Evolutionary conservation across 2,888 invertebrate genomes (phyloP), one percentile per base, ranked within the genome.

Genomic region (Cantharis rufa): DNA sequence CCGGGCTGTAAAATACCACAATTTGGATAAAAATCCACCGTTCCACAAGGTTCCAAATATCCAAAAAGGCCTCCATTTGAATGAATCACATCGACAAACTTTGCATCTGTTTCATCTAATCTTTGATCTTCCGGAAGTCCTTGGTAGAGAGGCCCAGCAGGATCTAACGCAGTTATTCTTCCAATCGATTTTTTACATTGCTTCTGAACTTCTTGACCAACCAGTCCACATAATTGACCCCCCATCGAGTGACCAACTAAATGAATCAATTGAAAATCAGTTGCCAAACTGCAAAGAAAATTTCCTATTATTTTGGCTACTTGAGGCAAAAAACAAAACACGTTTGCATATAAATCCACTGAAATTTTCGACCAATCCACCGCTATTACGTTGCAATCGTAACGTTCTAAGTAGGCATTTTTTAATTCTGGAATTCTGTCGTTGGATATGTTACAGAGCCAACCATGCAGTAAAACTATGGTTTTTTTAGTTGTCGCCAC

Each of bases 161-260:
- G 71, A 69, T 78, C 78, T n/a, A 78, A 69, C 4, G 74, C 78
- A 10, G 78, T 78, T 18, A 78, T 76, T 74, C 78, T 64, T 3
- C 61, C 76, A 11, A 76, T 15, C n/a, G 24, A 64, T 21, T 28
- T 27, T 0, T 24, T 16, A 16, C 77, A 77, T 16, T 64, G 24
- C 0, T 10, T 48, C 24, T 69, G 32, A 15, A 62, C 62, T 13
- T 64, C 15, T 21, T 73, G 61, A 24, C 78, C 78, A 15, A 69
- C 15, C 11, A 70, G 28, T 61, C 78, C 78, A 5, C 66, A 21
- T 1, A 76, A 24, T 28, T 78, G 78, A 2, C 68, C 78, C 48
- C 78, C 78, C 27, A 78, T 16, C 0, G 76, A 73, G 32, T 76
- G 72, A 1, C 76, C 76, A 21, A 76, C 28, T 11, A 73, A 2